These are phyloP conservation scores for Mustela nigripes DNA, from an alignment of 2,113 vertebrate genomes.

Conservation along the genomic window DNA sequence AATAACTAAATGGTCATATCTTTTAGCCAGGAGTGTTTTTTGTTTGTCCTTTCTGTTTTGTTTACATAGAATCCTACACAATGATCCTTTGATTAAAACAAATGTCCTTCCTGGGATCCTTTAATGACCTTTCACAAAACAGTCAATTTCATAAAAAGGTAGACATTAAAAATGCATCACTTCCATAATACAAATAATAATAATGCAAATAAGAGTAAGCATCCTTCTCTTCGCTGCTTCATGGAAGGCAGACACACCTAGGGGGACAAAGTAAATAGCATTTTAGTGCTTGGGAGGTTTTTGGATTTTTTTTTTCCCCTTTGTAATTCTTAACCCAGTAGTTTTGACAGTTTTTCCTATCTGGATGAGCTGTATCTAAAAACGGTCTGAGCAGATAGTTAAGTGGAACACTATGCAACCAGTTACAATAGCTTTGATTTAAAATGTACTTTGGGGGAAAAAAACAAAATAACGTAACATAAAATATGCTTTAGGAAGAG, in stretches of 20 bases:
- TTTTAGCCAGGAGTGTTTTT: background rate
- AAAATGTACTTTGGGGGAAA: background rate
- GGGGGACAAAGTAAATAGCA: background rate
- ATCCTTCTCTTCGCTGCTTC: background rate
- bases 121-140: background rate
- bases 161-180: background rate
- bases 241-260: background rate
- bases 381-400: background rate
- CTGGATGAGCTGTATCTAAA: background rate
- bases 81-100: background rate
- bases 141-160: background rate
- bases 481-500: background rate
- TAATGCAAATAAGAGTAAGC: background rate
- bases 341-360: conserved; percentile 17
- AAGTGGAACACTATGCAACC: background rate
- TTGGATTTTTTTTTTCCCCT: background rate
- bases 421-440: background rate
- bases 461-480: background rate
- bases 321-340: background rate
- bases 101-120: background rate
- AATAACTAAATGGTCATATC: conserved; percentile 32
- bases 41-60: background rate
- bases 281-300: background rate
- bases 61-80: background rate
- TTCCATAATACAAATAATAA: background rate